A percentile compares a stretch with the other conserved stretches of the same genome.
Evolutionary conservation across 2,113 vertebrate species (phyloP).

Genomic region (Bostrychus sinensis): DNA sequence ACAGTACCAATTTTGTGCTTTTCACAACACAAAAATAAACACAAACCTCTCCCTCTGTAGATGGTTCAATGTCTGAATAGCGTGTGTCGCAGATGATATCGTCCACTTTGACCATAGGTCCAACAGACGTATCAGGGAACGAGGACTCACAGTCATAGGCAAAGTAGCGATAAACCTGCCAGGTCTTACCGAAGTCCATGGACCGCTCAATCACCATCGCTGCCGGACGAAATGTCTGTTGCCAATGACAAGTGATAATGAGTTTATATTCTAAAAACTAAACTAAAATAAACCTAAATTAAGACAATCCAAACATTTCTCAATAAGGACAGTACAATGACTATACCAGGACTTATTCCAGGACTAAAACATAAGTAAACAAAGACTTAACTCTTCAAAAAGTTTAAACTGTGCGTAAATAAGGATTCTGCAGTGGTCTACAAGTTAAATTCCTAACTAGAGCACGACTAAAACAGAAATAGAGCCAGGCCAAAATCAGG

Average conservation of each 20-base stretch:
- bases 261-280: neutral
- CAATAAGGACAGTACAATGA: no score
- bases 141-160: constrained; percentile 87
- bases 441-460: no score
- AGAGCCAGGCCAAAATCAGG: no score
- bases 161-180: constrained; percentile 95
- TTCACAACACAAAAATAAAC: neutral
- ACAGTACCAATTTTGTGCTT: no score
- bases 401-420: no score
- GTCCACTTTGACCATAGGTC: constrained; percentile 90
- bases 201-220: constrained; percentile 97
- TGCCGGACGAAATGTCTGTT: constrained; percentile 94
- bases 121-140: constrained; percentile 85
- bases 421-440: no score
- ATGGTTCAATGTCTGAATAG: constrained; percentile 95
- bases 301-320: no score
- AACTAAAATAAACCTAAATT: no score
- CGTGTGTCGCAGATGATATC: constrained; percentile 93
- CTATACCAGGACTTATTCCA: no score
- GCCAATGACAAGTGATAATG: neutral
- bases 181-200: constrained; percentile 88
- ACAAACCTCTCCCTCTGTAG: constrained; percentile 92
- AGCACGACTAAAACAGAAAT: no score
- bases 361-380: no score
- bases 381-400: no score